Conservation (phyloP, 1,140 invertebrate genomes). For the Frieseomelitta varia region DNA sequence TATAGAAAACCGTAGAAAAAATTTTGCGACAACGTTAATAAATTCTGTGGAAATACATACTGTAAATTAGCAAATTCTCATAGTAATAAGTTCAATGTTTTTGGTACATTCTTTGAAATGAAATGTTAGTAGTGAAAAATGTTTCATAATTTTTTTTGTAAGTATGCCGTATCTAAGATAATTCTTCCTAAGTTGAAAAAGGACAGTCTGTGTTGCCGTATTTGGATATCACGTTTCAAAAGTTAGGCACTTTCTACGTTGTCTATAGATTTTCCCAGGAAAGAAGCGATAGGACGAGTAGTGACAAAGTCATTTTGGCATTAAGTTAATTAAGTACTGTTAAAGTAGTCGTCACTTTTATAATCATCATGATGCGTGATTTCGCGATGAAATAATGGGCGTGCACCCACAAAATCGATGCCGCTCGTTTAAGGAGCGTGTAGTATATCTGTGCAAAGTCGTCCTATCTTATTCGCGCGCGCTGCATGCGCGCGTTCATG, state of each 20-base stretch:
- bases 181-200: background rate
- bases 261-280: too few species aligned
- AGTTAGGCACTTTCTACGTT: background rate
- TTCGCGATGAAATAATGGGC: constrained; percentile 26
- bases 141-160: background rate
- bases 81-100: background rate
- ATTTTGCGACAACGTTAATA: background rate
- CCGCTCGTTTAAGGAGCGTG: constrained; percentile 16
- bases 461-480: background rate
- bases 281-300: too few species aligned
- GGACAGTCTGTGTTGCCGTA: too few species aligned
- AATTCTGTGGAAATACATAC: background rate
- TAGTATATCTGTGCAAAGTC: constrained; percentile 7
- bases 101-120: background rate
- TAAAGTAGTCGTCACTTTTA: background rate
- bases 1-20: too few species aligned
- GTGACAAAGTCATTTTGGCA: background rate
- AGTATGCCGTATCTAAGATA: too few species aligned
- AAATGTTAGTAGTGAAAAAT: background rate
- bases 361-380: background rate
- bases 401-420: constrained; percentile 27
- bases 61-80: background rate
- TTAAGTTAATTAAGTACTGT: too few species aligned
- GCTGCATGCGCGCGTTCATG: constrained; percentile 20
- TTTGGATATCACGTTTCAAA: background rate